Evolutionary conservation across 2,797 vertebrate genomes (phyloP).

Genomic region (Danio choprae): DNA sequence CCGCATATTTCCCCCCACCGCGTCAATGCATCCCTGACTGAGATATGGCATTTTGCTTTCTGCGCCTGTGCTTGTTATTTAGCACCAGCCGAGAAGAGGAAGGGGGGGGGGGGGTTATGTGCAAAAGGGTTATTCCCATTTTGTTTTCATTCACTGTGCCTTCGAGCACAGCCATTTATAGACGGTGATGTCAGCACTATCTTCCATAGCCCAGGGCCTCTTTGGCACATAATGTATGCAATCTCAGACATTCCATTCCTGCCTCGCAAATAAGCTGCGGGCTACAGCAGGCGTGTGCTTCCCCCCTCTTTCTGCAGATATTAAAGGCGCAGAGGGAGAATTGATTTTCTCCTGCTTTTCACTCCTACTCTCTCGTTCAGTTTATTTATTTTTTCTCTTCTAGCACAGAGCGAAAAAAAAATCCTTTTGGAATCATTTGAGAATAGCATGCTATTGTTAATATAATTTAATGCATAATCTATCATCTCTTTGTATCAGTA

Average conservation of each 20-base stretch:
- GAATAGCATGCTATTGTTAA: conserved; percentile 16
- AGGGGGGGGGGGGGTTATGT: conserved; percentile 33
- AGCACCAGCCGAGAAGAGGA: conserved; percentile 10
- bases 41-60: conserved; percentile 39
- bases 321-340: conserved; percentile 70
- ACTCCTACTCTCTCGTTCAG: conserved; percentile 47
- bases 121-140: conserved; percentile 74
- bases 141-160: conserved; percentile 74
- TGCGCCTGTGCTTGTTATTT: conserved; percentile 43
- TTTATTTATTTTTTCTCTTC: conserved; percentile 33
- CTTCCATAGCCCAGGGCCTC: conserved; percentile 75
- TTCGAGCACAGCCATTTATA: conserved; percentile 76
- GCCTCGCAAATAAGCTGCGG: conserved; percentile 73
- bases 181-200: conserved; percentile 83
- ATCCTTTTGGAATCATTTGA: conserved; percentile 13
- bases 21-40: conserved; percentile 10
- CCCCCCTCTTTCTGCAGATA: conserved; percentile 64
- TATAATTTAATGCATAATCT: background rate
- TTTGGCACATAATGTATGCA: conserved; percentile 80
- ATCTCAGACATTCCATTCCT: conserved; percentile 80
- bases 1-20: background rate
- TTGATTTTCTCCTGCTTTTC: conserved; percentile 66
- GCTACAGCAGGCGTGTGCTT: conserved; percentile 71
- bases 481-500: background rate
- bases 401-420: background rate